phyloP scores from a whole-genome alignment of 2,797 vertebrate species.

The Centroberyx gerrardi region DNA sequence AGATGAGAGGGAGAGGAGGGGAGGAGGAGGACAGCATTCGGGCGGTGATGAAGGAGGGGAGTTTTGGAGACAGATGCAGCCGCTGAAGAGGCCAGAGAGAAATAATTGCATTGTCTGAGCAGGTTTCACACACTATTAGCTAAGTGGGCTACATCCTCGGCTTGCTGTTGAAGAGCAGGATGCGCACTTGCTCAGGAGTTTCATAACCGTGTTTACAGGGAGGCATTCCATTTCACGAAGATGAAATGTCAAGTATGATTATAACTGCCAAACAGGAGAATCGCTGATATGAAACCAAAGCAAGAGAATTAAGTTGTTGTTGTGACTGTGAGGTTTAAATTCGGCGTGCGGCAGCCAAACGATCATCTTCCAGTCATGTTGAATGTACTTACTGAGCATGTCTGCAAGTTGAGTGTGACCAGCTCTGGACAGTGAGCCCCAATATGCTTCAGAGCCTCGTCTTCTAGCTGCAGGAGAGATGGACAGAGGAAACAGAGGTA shows the following conservation, averaged over 20 bases:
- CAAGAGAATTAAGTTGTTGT: neutral
- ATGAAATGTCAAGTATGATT: neutral
- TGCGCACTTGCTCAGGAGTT: neutral
- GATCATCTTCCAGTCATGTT: neutral
- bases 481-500: conserved; percentile 7
- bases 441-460: conserved; percentile 97
- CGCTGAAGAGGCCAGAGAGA: conserved; percentile 16
- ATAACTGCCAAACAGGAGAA: neutral
- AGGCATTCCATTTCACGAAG: neutral
- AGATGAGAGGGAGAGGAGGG: conserved; percentile 17
- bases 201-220: neutral
- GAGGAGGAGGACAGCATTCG: neutral
- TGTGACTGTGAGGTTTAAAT: neutral
- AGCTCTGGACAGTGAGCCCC: conserved; percentile 95
- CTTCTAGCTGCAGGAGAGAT: conserved; percentile 89
- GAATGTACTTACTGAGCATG: conserved; percentile 91
- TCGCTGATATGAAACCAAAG: no score
- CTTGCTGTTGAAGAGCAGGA: neutral
- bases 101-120: conserved; percentile 30
- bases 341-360: no score
- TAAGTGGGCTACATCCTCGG: conserved; percentile 7
- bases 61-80: conserved; percentile 1
- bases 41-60: neutral
- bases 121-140: conserved; percentile 33
- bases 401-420: conserved; percentile 96